Conservation (phyloP, 1,140 invertebrate species). For the Gryon sp. region DNA sequence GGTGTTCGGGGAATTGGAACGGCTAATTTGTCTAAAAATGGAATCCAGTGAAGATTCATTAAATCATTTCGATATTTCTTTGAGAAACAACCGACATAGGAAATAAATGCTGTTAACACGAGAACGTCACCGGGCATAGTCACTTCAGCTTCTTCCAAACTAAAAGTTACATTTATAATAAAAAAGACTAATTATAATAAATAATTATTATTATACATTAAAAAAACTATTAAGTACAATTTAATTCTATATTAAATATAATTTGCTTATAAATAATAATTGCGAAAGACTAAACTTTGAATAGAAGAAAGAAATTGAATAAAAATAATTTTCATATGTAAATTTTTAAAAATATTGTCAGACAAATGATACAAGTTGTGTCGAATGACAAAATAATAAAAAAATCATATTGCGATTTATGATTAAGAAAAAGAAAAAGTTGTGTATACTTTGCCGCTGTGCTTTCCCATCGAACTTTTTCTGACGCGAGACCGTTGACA, state of each 20-base stretch:
- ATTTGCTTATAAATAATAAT: too few relatives aligned
- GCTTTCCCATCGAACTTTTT: conserved; percentile 91
- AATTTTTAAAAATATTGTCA: too few relatives aligned
- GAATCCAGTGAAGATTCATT: conserved; percentile 89
- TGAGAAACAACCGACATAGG: conserved; percentile 96
- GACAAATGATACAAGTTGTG: too few relatives aligned
- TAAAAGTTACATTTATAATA: conserved; percentile 63
- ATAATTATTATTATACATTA: too few relatives aligned
- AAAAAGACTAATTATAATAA: background rate
- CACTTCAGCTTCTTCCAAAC: conserved; percentile 81
- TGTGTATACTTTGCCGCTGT: conserved; percentile 81
- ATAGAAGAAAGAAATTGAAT: too few relatives aligned
- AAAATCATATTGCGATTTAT: background rate
- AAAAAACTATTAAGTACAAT: background rate
- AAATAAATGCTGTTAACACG: conserved; percentile 95
- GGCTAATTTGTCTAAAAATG: conserved; percentile 83
- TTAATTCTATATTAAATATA: too few relatives aligned
- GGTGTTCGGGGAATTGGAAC: conserved; percentile 89
- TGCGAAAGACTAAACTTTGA: too few relatives aligned
- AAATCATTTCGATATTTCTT: conserved; percentile 90
- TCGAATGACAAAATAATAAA: too few relatives aligned
- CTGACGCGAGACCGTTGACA: conserved; percentile 94
- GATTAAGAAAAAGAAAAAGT: background rate
- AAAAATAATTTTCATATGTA: too few relatives aligned
- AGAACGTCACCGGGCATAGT: conserved; percentile 95